Evolutionary conservation across 2,797 vertebrate genomes (phyloP).

Genomic region (Semotilus atromaculatus): DNA sequence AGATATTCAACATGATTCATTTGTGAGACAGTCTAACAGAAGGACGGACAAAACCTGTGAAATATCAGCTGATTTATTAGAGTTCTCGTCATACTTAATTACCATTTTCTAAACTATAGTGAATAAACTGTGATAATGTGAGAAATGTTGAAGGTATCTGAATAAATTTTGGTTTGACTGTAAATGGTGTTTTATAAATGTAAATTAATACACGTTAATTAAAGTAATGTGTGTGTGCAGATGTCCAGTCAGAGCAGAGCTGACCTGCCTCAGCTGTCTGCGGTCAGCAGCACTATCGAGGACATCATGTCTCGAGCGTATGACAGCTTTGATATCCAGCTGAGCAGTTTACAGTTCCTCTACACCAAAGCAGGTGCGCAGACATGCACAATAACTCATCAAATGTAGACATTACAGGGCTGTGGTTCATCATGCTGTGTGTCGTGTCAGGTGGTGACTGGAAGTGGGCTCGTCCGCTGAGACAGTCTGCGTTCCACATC

Average conservation of each 20-base stretch:
- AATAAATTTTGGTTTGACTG: too few relatives aligned
- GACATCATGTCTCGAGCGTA: conserved; percentile 97
- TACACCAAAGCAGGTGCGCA: conserved; percentile 76
- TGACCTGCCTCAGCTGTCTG: conserved; percentile 82
- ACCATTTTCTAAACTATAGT: too few relatives aligned
- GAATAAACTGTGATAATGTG: too few relatives aligned
- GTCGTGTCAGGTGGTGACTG: conserved; percentile 85
- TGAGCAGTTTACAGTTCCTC: conserved; percentile 92
- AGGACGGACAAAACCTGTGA: too few relatives aligned
- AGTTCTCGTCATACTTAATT: too few relatives aligned
- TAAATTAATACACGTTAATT: not conserved
- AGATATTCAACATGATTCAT: too few relatives aligned
- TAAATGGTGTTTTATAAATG: not conserved
- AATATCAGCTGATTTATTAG: too few relatives aligned
- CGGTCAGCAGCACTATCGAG: conserved; percentile 83
- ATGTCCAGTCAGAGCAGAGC: conserved; percentile 89
- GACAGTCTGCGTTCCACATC: conserved; percentile 87
- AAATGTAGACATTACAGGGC: not conserved
- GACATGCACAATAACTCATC: not conserved
- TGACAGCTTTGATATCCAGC: conserved; percentile 92
- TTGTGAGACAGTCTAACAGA: too few relatives aligned
- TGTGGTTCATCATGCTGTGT: not conserved
- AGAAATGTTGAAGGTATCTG: too few relatives aligned
- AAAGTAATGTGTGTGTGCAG: conserved; percentile 67
- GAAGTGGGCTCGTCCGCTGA: conserved; percentile 89